phyloP scores from a whole-genome alignment of 2,797 vertebrate species.

The Hephaestus fuliginosus region DNA sequence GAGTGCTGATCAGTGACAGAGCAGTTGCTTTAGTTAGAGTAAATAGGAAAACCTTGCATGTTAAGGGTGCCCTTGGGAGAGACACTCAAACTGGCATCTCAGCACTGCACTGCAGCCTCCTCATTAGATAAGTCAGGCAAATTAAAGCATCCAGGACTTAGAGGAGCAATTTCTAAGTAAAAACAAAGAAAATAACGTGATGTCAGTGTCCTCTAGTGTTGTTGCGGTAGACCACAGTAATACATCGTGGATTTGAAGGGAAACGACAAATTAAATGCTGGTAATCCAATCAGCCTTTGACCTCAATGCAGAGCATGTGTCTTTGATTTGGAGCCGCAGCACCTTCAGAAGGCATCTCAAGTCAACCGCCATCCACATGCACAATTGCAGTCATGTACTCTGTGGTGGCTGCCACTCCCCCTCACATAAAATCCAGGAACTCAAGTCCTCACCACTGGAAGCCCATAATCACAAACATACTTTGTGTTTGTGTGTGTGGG shows the following conservation, averaged over 20 bases:
- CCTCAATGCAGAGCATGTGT: neutral
- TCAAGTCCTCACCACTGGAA: neutral
- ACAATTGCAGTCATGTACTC: neutral
- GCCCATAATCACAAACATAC: constrained; percentile 6
- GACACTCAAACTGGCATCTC: neutral
- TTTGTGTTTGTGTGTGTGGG: neutral
- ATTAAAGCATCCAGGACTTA: neutral
- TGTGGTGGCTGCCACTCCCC: neutral
- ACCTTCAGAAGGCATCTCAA: neutral
- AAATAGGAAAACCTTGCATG: neutral
- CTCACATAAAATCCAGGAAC: neutral
- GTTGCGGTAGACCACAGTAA: constrained; percentile 10
- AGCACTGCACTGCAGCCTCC: neutral
- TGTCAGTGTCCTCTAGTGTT: neutral
- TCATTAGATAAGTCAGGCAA: neutral
- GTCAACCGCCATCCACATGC: neutral
- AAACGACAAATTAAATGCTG: neutral
- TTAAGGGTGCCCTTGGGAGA: neutral
- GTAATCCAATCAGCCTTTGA: neutral
- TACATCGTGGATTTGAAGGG: neutral
- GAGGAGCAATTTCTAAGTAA: neutral
- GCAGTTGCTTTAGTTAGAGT: neutral
- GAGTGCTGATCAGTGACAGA: neutral
- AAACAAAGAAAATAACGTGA: neutral
- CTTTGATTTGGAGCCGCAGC: constrained; percentile 1